A percentile compares a stretch with the other conserved stretches of the same genome.
Evolutionary conservation across 2,113 vertebrate species (phyloP).

Genomic region (Nycticryphes semicollaris): DNA sequence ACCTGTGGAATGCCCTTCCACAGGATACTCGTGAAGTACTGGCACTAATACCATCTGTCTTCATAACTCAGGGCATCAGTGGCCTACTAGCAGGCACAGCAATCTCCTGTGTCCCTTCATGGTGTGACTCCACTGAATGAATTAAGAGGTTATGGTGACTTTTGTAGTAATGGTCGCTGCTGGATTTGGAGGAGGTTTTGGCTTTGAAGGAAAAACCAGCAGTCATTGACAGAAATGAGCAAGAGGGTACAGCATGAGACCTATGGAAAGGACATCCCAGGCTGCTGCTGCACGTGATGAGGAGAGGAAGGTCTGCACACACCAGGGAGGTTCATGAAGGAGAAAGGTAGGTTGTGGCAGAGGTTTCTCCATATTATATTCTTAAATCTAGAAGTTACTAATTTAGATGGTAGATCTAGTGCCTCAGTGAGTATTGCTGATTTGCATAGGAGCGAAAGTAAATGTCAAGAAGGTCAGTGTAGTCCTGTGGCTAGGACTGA

Average conservation of each 20-base stretch:
- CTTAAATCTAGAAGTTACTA: neutral
- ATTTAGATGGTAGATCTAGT: neutral
- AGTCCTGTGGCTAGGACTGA: neutral
- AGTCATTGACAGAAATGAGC: neutral
- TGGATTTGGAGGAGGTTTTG: neutral
- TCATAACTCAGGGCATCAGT: neutral
- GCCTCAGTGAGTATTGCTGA: neutral
- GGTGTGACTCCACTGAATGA: neutral
- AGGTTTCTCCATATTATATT: neutral
- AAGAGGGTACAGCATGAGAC: neutral
- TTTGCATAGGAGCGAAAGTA: neutral
- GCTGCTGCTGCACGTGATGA: neutral
- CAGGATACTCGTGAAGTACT: neutral
- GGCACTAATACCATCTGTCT: neutral
- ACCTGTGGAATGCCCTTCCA: slow-evolving; percentile 31
- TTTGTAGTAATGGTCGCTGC: neutral
- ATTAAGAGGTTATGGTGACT: neutral
- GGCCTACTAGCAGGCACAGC: neutral
- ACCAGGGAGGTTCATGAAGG: neutral
- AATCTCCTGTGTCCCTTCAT: neutral
- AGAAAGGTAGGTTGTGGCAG: neutral
- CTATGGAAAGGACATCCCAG: neutral
- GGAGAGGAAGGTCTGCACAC: neutral
- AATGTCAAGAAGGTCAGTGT: neutral
- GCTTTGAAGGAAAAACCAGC: neutral